Base-by-base conservation (phyloP, 2,888 invertebrate species). In the Epiperipatus broadwayi region DNA sequence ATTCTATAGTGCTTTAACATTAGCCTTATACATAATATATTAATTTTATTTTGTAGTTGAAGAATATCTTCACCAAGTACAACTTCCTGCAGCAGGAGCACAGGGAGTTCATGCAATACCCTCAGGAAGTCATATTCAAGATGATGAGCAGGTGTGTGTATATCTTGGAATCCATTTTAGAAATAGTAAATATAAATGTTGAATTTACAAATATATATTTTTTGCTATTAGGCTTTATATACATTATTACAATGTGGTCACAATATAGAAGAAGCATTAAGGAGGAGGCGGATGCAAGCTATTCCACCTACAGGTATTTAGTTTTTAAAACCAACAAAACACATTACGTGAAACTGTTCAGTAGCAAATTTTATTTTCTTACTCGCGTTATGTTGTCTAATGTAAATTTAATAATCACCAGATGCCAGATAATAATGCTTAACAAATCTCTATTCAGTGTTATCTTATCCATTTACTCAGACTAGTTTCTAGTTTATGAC, bases 201-300 rank as follows among this genome's bases (percentile, higher is more conserved):
- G n/a, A n/a, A n/a, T n/a, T n/a, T 31, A 19, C n/a, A 19, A 25
- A 30, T 8, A 34, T 5, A 33, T 22, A 36, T 32, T 39, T 37
- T 39, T 45, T 46, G 27, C 43, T 42, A 45, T 5, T 78, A 89
- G 64, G 87, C 89, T 0, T 64, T 93, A 36, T 89, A 77, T 59
- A 59, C 89, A 41, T 64, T 93, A 14, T 73, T 85, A 38, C 89
- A 91, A 55, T 91, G 91, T 61, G 89, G 85, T 2, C 83, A 89
- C 56, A 89, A 85, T 60, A 69, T 77, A n/a, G 89, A 89, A 42
- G 89, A 91, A 62, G 91, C 91, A 1, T 59, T 89, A 38, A 63
- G 87, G 42, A 66, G 87, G 37, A 46, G 52, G 37, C 53, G 52
- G 37, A 53, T 54, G 53, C 54, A 53, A 40, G 51, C 55, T 5